A percentile compares a stretch with the other conserved stretches of the same genome.
phyloP scores from a whole-genome alignment of 2,797 vertebrate species.

The Percopsis omiscomaycus region DNA sequence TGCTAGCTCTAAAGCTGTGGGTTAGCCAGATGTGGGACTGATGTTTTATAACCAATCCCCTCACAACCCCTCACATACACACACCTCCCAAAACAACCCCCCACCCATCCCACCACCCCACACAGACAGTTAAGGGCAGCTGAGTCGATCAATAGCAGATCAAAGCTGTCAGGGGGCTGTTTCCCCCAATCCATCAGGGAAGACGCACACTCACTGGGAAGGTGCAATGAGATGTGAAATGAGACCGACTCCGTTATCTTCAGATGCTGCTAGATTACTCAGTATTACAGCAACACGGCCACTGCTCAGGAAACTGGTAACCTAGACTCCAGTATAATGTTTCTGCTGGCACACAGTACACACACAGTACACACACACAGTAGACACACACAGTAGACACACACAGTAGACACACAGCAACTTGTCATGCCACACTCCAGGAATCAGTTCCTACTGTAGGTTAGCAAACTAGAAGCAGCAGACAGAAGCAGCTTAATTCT shows the following conservation, averaged over 20 bases:
- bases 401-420: neutral
- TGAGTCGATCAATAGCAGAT: conserved; percentile 73
- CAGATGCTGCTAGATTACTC: conserved; percentile 39
- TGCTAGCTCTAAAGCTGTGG: conserved; percentile 21
- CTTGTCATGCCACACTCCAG: conserved; percentile 11
- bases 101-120: neutral
- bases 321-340: conserved; percentile 23
- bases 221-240: conserved; percentile 24
- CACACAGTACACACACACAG: neutral
- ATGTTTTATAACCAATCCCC: conserved; percentile 58
- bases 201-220: conserved; percentile 38
- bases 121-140: conserved; percentile 60
- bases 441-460: conserved; percentile 4
- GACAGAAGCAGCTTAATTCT: neutral
- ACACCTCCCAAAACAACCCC: too few species aligned
- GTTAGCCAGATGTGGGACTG: conserved; percentile 22
- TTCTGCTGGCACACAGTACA: neutral
- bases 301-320: conserved; percentile 2
- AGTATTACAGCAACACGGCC: conserved; percentile 28
- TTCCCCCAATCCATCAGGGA: conserved; percentile 62
- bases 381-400: neutral
- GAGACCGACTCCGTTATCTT: conserved; percentile 55
- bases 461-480: neutral
- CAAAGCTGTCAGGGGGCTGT: conserved; percentile 65
- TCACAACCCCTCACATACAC: too few species aligned